Evolutionary conservation across 1,140 invertebrate species (phyloP), one percentile per base, ranked within the genome.

Genomic region (silkworm (Bombyx mori)): DNA sequence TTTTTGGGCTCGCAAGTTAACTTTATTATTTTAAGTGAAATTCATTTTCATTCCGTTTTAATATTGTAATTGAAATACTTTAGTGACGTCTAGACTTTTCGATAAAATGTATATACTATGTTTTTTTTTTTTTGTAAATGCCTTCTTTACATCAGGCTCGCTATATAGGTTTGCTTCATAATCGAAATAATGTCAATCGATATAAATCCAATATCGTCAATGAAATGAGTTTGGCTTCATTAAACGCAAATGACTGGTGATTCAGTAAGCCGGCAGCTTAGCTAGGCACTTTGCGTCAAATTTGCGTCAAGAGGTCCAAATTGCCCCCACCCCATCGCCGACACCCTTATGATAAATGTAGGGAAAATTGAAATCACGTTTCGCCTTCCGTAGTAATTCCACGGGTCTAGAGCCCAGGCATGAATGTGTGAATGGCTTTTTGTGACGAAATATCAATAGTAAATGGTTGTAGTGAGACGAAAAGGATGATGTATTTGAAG

Each of bases 291-390:
- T 71, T 64, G 62, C 68, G 71, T 81, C 72, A 77, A 77, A 81
- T 75, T 61, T 68, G 62, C 75, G 66, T 79, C 73, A 77, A 79
- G 73, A 73, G 68, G 66, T 68, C 62, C 61, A 75, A 75, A 78
- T 77, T 71, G 71, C 67, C 64, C 61, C 63, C 72, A 65, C 54
- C 63, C 62, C 53, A 59, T 57, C 59, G 57, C 54, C 64, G 62
- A 50, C 58, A 57, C 61, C 57, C 56, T 65, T 74, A 73, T 76
- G 74, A 81, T 81, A 75, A 81, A 78, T 78, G 74, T 71, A 62
- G 58, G 62, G 72, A 69, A 81, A 80, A 78, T 77, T 75, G 71
- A 75, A 74, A 76, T 76, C 72, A 73, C 67, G 69, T 76, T 72
- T 68, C 69, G 66, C 71, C 75, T 73, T 57, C 67, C 66, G 62